These are phyloP conservation scores for Drosophila cardini DNA, from an alignment of 1,140 invertebrate genomes.

Conservation along the genomic window DNA sequence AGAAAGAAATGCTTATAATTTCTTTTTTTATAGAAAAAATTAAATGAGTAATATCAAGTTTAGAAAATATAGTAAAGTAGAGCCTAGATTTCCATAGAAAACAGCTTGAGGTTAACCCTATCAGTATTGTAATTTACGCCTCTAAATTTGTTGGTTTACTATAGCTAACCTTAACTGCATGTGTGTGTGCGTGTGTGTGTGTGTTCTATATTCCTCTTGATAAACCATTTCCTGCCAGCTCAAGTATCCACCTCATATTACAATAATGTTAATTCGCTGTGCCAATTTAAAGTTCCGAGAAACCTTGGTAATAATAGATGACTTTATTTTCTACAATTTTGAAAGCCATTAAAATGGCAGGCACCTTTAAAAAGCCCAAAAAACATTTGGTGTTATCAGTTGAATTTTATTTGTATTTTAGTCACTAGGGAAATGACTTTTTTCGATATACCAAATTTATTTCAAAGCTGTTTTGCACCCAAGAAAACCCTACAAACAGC, in stretches of 20 bases:
- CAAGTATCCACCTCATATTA: constrained; percentile 44
- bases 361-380: too few species aligned
- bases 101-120: too few species aligned
- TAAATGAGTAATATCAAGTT: not conserved
- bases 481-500: constrained; percentile 6
- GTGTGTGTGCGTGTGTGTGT: not conserved
- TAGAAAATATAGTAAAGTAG: too few species aligned
- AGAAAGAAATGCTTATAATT: too few species aligned
- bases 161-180: too few species aligned
- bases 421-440: constrained; percentile 8
- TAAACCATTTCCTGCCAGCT: constrained; percentile 62
- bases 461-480: constrained; percentile 15
- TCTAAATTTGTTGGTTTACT: too few species aligned
- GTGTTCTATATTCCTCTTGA: constrained; percentile 43
- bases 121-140: too few species aligned
- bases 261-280: constrained; percentile 15
- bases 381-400: constrained; percentile 14
- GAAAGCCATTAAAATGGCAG: not conserved
- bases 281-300: constrained; percentile 13
- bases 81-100: too few species aligned
- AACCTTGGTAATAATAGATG: constrained; percentile 38
- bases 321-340: not conserved
- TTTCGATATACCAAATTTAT: constrained; percentile 9
- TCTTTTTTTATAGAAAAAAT: not conserved
- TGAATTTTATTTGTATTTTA: constrained; percentile 8